Conservation (phyloP, 2,113 vertebrate genomes). For the Sitta europaea region DNA sequence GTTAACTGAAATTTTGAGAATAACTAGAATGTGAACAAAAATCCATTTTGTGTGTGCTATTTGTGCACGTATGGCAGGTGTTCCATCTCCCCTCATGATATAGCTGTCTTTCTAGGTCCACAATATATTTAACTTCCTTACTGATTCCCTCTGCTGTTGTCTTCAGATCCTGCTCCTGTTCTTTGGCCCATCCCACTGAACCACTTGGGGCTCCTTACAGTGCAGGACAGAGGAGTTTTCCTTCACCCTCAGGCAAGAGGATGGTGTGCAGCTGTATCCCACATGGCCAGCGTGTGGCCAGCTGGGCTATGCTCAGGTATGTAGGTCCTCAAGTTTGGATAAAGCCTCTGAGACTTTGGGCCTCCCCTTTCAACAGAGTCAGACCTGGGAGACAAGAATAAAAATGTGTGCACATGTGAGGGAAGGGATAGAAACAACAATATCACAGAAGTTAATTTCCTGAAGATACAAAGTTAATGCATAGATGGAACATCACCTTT, state of each 20-base stretch:
- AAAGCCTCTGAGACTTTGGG: not conserved
- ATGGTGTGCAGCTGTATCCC: not conserved
- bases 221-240: not conserved
- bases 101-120: not conserved
- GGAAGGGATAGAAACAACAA: not conserved
- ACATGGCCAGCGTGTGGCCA: not conserved
- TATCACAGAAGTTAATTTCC: not conserved
- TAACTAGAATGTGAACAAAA: not conserved
- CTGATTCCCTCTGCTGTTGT: not conserved
- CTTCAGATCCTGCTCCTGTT: not conserved
- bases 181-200: not conserved
- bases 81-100: not conserved
- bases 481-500: accelerated
- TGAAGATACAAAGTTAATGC: not conserved
- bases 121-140: not conserved
- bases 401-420: not conserved
- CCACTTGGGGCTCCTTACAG: not conserved
- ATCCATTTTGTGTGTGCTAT: not conserved
- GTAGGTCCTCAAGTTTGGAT: not conserved
- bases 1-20: not conserved
- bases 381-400: not conserved
- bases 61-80: not conserved
- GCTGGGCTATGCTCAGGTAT: not conserved
- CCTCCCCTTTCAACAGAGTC: not conserved
- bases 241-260: accelerated